These are phyloP conservation scores for Morus bassanus DNA, from an alignment of 2,797 vertebrate genomes.

Conservation along the genomic window DNA sequence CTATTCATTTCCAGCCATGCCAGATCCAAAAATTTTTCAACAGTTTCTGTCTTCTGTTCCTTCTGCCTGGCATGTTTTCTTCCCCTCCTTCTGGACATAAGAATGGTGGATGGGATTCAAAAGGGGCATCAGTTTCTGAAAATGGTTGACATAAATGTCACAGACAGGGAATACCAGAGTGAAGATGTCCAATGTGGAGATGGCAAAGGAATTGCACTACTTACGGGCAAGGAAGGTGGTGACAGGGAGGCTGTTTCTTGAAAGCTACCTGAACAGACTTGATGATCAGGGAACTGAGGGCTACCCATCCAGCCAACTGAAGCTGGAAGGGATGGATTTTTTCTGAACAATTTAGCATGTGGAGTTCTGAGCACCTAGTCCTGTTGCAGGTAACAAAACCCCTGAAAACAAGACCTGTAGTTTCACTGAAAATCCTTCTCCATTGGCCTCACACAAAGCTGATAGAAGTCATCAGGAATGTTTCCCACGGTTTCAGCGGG, in stretches of 20 bases:
- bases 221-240: background rate
- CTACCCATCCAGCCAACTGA: background rate
- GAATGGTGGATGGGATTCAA: background rate
- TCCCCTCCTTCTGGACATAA: background rate
- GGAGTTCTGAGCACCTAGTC: background rate
- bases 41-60: background rate
- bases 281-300: background rate
- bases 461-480: background rate
- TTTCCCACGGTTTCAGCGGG: background rate
- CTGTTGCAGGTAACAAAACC: background rate
- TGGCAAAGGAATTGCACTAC: background rate
- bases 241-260: background rate
- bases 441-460: background rate
- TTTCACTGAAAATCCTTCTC: background rate
- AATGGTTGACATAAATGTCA: background rate
- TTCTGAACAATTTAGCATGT: background rate
- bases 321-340: background rate
- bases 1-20: conserved; percentile 32
- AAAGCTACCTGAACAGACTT: background rate
- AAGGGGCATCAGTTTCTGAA: background rate
- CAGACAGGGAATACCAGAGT: background rate
- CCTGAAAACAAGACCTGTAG: background rate
- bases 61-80: background rate
- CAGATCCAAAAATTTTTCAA: background rate
- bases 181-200: background rate